phyloP scores from a whole-genome alignment of 1,140 invertebrate genomes.

The Trichonephila clavipes region DNA sequence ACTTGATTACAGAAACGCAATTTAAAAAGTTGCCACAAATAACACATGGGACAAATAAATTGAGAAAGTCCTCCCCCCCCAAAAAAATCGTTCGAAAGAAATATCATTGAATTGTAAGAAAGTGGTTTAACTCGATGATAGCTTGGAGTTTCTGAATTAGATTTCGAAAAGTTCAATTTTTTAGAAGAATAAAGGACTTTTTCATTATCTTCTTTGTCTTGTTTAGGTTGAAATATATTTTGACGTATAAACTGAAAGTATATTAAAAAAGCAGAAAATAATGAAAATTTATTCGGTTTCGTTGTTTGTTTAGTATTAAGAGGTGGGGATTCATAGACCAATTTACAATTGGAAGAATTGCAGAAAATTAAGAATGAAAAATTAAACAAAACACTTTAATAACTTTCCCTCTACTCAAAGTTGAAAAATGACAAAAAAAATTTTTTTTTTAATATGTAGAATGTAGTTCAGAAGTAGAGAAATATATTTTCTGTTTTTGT shows the following conservation, averaged over 20 bases:
- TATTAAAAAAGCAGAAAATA: background rate
- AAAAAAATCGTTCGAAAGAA: background rate
- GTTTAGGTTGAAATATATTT: background rate
- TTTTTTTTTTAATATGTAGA: no score
- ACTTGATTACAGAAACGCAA: constrained; percentile 67
- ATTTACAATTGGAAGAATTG: no score
- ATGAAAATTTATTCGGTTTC: no score
- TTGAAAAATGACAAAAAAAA: no score
- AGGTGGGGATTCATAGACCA: no score
- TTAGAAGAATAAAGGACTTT: background rate
- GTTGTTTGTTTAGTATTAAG: no score
- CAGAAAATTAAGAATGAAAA: no score
- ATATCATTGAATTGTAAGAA: background rate
- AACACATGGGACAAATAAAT: constrained; percentile 18
- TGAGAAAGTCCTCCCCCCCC: background rate
- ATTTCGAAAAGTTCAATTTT: background rate
- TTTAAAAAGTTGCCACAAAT: constrained; percentile 52
- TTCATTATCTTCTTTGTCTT: background rate
- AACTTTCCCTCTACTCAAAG: no score
- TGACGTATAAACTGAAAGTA: background rate
- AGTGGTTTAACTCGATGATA: constrained; percentile 19
- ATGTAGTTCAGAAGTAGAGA: no score
- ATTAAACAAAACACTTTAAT: no score
- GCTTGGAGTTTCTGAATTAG: background rate
- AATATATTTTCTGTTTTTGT: no score